Evolutionary conservation across 2,113 vertebrate species (phyloP).

Genomic region (Myiopsitta monachus): DNA sequence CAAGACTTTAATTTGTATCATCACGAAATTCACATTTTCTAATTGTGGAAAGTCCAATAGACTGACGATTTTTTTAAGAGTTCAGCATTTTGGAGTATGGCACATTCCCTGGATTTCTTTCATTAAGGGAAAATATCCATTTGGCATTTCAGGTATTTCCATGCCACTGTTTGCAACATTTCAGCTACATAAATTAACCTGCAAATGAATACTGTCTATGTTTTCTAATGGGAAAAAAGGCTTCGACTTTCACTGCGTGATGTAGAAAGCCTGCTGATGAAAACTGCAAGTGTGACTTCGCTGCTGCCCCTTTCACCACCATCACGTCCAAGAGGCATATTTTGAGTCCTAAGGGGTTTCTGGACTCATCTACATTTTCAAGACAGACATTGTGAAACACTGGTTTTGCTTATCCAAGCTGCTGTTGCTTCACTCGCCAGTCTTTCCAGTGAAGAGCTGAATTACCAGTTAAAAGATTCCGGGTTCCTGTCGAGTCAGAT

Average conservation of each 20-base stretch:
- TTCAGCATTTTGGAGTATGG: background rate
- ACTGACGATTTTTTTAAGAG: background rate
- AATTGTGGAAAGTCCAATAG: slow-evolving; percentile 27
- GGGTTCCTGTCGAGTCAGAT: background rate
- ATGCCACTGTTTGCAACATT: background rate
- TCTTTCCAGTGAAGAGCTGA: background rate
- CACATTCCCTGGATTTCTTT: background rate
- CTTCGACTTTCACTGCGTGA: background rate
- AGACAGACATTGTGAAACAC: background rate
- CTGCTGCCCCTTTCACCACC: background rate
- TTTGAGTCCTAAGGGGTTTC: background rate
- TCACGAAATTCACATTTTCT: slow-evolving; percentile 38
- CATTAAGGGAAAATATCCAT: background rate
- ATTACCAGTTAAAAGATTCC: background rate
- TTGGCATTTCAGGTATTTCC: background rate
- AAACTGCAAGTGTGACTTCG: background rate
- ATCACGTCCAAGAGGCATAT: background rate
- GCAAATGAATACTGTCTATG: background rate
- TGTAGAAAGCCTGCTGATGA: background rate
- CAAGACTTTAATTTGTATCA: slow-evolving; percentile 40
- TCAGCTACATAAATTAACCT: background rate
- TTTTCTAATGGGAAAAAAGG: background rate
- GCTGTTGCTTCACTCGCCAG: background rate
- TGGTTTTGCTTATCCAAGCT: background rate
- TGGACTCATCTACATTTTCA: background rate